Evolutionary conservation across 1,140 invertebrate species (phyloP).

Genomic region (Pachypeltis micranthus): DNA sequence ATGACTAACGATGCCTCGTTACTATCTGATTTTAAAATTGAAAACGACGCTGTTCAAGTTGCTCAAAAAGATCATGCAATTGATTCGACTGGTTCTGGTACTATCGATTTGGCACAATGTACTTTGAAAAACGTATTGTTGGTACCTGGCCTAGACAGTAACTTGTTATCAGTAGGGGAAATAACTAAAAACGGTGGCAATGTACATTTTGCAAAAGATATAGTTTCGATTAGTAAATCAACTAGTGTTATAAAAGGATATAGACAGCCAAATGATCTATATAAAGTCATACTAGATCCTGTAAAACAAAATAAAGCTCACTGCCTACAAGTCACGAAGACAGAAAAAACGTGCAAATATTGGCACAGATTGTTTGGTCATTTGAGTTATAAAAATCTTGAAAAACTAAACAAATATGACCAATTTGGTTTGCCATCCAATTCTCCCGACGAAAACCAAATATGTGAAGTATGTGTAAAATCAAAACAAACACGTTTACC

Average conservation of each 20-base stretch:
- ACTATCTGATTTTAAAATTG: not conserved
- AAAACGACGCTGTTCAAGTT: not conserved
- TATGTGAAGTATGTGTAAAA: not conserved
- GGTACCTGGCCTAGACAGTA: conserved; percentile 6
- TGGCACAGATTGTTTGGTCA: conserved; percentile 18
- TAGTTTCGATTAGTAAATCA: conserved; percentile 10
- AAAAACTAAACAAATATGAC: conserved; percentile 1
- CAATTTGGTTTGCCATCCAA: not conserved
- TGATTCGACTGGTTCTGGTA: not conserved
- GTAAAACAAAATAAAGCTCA: not conserved
- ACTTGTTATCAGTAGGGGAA: conserved; percentile 14
- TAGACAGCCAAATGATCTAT: not conserved
- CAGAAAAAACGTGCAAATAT: not conserved
- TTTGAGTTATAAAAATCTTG: conserved; percentile 12
- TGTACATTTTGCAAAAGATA: conserved; percentile 7
- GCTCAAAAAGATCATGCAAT: not conserved
- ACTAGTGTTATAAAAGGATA: not conserved
- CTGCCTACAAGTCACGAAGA: not conserved
- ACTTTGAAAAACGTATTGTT: conserved; percentile 5
- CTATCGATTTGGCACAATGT: not conserved
- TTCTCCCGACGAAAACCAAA: not conserved
- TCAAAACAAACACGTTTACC: not conserved
- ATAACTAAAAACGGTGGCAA: conserved; percentile 12
- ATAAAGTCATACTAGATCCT: not conserved
- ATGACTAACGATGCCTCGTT: not conserved